These are phyloP conservation scores for Dicaeum eximium DNA, from an alignment of 2,113 vertebrate species.

Conservation along the genomic window DNA sequence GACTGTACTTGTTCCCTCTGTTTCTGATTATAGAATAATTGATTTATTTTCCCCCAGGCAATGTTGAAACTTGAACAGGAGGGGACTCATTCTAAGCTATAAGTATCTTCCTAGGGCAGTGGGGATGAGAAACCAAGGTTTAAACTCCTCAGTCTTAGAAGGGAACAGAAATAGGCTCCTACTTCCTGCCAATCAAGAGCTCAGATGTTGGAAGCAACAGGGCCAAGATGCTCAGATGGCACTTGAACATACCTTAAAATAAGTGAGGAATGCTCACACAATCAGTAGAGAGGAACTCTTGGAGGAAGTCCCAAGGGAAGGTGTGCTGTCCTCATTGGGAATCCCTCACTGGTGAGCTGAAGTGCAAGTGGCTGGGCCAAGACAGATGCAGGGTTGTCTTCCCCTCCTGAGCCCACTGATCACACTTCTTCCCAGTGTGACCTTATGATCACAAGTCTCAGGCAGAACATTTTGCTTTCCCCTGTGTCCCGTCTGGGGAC, in stretches of 20 bases:
- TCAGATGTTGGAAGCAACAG: background rate
- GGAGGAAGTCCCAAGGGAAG: background rate
- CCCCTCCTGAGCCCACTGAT: background rate
- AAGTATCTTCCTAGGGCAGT: background rate
- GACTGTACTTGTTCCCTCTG: background rate
- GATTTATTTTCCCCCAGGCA: background rate
- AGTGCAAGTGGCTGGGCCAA: background rate
- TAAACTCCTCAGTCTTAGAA: background rate
- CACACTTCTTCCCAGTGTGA: background rate
- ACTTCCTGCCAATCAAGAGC: background rate
- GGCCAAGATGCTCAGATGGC: background rate
- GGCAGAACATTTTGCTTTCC: background rate
- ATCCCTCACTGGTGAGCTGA: background rate
- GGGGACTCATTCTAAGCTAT: background rate
- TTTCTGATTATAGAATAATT: background rate
- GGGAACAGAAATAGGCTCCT: background rate
- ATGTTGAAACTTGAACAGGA: background rate
- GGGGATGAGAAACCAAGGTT: background rate
- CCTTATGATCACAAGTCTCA: background rate
- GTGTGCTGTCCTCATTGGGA: background rate
- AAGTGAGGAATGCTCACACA: background rate
- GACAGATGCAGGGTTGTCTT: background rate
- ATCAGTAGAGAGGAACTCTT: background rate
- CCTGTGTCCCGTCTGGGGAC: background rate
- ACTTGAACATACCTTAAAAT: background rate